Conservation (phyloP, 2,888 invertebrate species). For the Epicampocera succincta region DNA sequence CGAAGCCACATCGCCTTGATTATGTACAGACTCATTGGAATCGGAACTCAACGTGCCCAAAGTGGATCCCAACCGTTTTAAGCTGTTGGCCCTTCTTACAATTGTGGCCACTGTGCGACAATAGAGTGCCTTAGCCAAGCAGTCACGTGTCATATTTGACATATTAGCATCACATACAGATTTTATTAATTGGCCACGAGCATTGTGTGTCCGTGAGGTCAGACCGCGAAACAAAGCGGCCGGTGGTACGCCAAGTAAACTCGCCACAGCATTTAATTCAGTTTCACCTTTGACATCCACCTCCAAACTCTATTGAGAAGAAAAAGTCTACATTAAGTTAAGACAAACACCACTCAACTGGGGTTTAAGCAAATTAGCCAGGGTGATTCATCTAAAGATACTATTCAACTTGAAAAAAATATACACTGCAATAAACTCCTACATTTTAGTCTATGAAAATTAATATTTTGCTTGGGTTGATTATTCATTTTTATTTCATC, state of each 20-base stretch:
- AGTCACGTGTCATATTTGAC: slow-evolving; percentile 94
- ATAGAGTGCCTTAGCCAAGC: slow-evolving; percentile 94
- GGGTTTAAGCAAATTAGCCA: too few relatives aligned
- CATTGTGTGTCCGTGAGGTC: slow-evolving; percentile 90
- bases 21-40: slow-evolving; percentile 95
- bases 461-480: too few relatives aligned
- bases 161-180: slow-evolving; percentile 92
- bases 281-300: slow-evolving; percentile 91
- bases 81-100: slow-evolving; percentile 94
- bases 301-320: slow-evolving; percentile 83
- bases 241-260: slow-evolving; percentile 86
- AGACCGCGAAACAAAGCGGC: slow-evolving; percentile 86
- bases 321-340: too few relatives aligned
- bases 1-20: slow-evolving; percentile 91
- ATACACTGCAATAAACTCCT: too few relatives aligned
- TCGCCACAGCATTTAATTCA: slow-evolving; percentile 93
- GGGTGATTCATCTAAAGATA: too few relatives aligned
- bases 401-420: too few relatives aligned
- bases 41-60: slow-evolving; percentile 94
- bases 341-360: too few relatives aligned
- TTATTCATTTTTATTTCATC: too few relatives aligned
- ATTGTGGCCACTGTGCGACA: slow-evolving; percentile 97
- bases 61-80: slow-evolving; percentile 91
- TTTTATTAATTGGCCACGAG: slow-evolving; percentile 89
- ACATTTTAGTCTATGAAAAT: too few relatives aligned